Base-by-base conservation (phyloP, 2,113 vertebrate genomes). In the Tenrec ecaudatus region DNA sequence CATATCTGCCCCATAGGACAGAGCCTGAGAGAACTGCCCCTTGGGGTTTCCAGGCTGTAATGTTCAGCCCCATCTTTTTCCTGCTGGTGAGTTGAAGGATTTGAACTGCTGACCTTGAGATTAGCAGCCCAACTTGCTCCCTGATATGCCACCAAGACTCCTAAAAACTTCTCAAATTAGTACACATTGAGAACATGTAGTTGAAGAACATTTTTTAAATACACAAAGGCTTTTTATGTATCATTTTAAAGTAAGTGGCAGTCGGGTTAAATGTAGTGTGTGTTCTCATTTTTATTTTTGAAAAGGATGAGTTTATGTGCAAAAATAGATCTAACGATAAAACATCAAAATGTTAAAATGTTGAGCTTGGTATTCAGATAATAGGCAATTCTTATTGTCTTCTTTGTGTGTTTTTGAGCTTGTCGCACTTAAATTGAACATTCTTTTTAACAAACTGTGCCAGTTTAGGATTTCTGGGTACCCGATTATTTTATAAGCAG, bases 401-500 rank as follows among this genome's bases (percentile, higher is more conserved):
- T 33, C 22, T 40, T 40, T 23, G 36, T 23, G 36, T 69, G 38
- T 84, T 68, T 77, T 43, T 83, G 47, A 22, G 40, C 10, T 82
- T 95, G 64, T 40, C 8, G 75, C 14, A 90, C 90, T 87, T 43
- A 75, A 68, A 69, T 31, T 69, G 3, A 90, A 69, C 36, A 80
- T 69, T 87, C 31, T 86, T 71, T 40, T 88, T 20, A 84, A 47
- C 2, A 83, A 10, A 53, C 47, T 79, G 43, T 53, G 27, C 75
- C 0, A 62, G 43, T 58, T 33, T 86, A 71, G 17, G 71, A 66
- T 69, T 82, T 90, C 31, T 92, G 90, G 53, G 62, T 15, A 84
- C 40, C 88, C 11, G 31, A 53, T 87, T 84, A 68, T 76, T 90
- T 94, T 62, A 80, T 38, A 88, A 88, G 71, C 23, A 73, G 27